Evolutionary conservation across 1,140 invertebrate genomes (phyloP), one percentile per base, ranked within the genome.

Genomic region (Aphaenogaster rudis): DNA sequence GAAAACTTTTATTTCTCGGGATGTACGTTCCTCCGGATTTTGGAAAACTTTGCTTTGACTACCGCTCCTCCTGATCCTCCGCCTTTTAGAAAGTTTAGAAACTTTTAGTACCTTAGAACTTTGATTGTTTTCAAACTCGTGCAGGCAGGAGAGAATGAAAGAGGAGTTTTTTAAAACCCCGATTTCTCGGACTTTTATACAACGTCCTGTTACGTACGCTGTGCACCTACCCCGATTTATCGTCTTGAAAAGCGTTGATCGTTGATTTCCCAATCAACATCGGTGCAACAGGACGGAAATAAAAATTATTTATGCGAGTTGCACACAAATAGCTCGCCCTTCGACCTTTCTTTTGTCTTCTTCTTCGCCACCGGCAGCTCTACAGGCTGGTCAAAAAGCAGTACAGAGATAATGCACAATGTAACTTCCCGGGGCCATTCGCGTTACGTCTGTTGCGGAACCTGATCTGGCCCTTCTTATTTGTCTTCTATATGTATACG

Each of bases 241-340:
- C 80, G 33, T 81, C 4, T 11, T 21, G 21, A 54, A 21, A 52
- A 67, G 50, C 36, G 17, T 52, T 54, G 52, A 59, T 42, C 9
- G 21, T 71, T 59, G 54, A 39, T 63, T 39, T 36, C 36, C 21
- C 72, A 84, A 74, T 76, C 45, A 28, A 45, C 28, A 13, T 8
- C 48, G 45, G n/a, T 39, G 28, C 28, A 52, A 21, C 13, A 36
- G 17, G 9, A 82, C 39, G 48, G 17, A 76, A 76, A 84, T 71
- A 36, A 50, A 61, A 78, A 78, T 57, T 42, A 67, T 42, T 50
- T 69, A 69, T 69, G 21, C 7, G 21, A 28, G 48, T 80, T 54
- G 48, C 45, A 57, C 48, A 69, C 50, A 80, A 80, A 80, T 80
- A 80, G 64, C 52, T 42, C 63, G n/a, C 78, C 78, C 78, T 80